Base-by-base conservation (phyloP, 2,113 vertebrate species). In the Atlantisia rogersi region DNA sequence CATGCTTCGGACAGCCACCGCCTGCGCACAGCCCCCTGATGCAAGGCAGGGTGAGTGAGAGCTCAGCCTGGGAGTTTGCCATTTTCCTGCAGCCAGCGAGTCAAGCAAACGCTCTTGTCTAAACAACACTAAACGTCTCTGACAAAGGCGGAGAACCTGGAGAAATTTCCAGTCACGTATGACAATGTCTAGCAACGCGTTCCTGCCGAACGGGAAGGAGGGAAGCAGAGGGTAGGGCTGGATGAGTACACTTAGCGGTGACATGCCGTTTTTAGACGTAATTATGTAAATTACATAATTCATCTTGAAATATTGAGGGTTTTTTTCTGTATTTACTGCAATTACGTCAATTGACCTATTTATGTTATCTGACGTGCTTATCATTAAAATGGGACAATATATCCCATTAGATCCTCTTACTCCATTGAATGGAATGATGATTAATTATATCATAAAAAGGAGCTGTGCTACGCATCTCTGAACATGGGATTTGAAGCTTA, bases 291-390 rank as follows among this genome's bases (percentile, higher is more conserved):
- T 98, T 96, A 88, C 91, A 86, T 96, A 97, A 97, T 96, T 96
- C 71, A 94, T 95, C 94, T 95, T 59, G 82, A 95, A 97, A 98
- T 96, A 96, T 69, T 95, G 87, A 97, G 88, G 90, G 18, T 88
- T 97, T 97, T 92, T 96, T 92, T 55, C 95, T 63, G 80, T 94
- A 98, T 98, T 97, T 98, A 97, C 86, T 94, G 96, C 95, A 98
- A 97, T 98, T 98, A 98, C 96, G 94, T 96, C 97, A 97, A 97
- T 98, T 98, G 98, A 98, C 97, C 96, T 98, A 98, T 98, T 98
- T 98, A 94, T 97, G 97, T 95, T 96, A 98, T 96, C 96, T 97
- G 97, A 97, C 88, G 96, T 83, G 28, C 97, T 96, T 93, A 97
- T 97, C 95, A 95, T 97, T 97, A 97, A 96, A 98, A 97, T 96